A percentile compares a stretch with the other conserved stretches of the same genome.
These are phyloP conservation scores for Herpetotheres cachinnans DNA, from an alignment of 2,113 vertebrate genomes.

Conservation along the genomic window DNA sequence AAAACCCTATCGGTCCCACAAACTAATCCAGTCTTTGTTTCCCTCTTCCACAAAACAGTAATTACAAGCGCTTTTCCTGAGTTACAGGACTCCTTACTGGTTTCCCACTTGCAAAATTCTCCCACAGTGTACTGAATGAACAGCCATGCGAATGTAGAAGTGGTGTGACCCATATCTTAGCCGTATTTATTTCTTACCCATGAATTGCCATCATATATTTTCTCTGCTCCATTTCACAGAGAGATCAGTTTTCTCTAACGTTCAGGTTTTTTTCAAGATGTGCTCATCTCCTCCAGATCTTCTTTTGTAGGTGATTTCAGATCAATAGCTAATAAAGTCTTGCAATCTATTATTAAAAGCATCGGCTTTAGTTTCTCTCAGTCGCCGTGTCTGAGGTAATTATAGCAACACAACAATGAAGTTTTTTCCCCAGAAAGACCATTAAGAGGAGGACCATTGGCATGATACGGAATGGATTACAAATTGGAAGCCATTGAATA, in stretches of 20 bases:
- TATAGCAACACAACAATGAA: neutral
- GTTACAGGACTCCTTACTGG: neutral
- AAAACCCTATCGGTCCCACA: neutral
- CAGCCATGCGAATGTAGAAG: neutral
- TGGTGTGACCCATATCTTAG: neutral
- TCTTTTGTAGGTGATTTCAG: neutral
- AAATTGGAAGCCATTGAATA: neutral
- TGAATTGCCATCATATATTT: neutral
- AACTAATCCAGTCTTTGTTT: neutral
- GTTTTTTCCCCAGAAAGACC: neutral
- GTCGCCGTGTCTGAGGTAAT: neutral
- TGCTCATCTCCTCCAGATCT: neutral
- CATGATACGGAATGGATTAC: neutral
- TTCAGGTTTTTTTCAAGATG: neutral
- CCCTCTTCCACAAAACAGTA: neutral
- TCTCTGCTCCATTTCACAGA: neutral
- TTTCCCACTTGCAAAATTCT: neutral
- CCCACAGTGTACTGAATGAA: neutral
- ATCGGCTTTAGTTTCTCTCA: neutral
- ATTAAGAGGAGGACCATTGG: neutral
- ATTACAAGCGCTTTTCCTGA: neutral
- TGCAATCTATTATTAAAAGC: neutral
- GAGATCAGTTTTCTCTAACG: neutral
- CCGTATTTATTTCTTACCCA: neutral
- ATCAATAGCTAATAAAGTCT: neutral